A percentile compares a stretch with the other conserved stretches of the same genome.
These are phyloP conservation scores for Microplitis manilae DNA, from an alignment of 2,888 invertebrate genomes.

Conservation along the genomic window DNA sequence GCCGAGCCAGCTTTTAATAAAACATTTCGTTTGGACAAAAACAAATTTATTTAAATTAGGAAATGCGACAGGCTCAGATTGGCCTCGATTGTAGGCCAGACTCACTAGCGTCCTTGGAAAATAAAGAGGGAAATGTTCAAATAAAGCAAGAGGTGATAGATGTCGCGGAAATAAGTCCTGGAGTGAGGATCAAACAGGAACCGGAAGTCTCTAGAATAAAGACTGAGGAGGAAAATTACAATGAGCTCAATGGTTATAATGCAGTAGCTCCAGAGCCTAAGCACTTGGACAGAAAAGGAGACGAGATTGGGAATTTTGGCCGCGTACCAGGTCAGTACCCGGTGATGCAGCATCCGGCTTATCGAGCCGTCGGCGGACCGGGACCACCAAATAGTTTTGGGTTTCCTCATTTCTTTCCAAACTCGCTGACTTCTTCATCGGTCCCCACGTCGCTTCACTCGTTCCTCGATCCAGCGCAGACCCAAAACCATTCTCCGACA, in stretches of 20 bases:
- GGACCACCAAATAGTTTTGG: conserved; percentile 53
- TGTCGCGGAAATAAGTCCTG: no score
- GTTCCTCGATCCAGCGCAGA: conserved; percentile 35
- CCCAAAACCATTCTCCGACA: conserved; percentile 18
- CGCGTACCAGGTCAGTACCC: conserved; percentile 46
- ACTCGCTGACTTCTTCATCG: conserved; percentile 25
- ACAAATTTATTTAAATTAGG: conserved; percentile 31
- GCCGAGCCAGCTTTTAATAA: no score
- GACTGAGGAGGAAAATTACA: background rate
- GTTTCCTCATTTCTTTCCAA: conserved; percentile 58
- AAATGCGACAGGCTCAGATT: conserved; percentile 65
- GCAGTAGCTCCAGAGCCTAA: background rate
- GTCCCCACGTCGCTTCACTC: conserved; percentile 13
- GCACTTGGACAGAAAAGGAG: background rate
- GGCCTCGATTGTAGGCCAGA: conserved; percentile 46
- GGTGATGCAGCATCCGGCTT: conserved; percentile 51
- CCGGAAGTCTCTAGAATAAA: background rate
- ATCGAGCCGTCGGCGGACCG: conserved; percentile 48
- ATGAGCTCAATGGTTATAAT: background rate
- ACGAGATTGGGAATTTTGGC: conserved; percentile 46
- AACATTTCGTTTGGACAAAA: background rate
- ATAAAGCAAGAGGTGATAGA: background rate
- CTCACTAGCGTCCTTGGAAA: background rate
- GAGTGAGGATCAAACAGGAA: no score
- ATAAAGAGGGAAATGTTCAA: background rate